Percentiles rank a stretch among this genome's conserved stretches.
Evolutionary conservation across 2,888 invertebrate species (phyloP).

Genomic region (Molanna angustata): DNA sequence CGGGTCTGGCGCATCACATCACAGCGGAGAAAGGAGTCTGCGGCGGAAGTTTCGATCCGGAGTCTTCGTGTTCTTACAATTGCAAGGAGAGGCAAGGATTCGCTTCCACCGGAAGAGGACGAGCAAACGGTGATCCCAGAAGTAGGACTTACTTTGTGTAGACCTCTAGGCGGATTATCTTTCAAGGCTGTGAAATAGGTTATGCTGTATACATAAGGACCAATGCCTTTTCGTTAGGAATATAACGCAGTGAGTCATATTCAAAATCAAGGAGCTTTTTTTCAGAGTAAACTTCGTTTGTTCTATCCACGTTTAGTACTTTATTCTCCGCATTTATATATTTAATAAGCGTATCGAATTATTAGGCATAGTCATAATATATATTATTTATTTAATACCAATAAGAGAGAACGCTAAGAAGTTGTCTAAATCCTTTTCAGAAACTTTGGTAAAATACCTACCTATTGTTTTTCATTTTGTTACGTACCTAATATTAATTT

Average conservation of each 20-base stretch:
- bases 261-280: conserved; percentile 6
- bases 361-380: not conserved
- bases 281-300: conserved; percentile 3
- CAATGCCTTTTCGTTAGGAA: conserved; percentile 26
- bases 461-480: no score
- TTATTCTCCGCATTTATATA: not conserved
- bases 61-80: conserved; percentile 61
- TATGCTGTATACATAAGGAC: conserved; percentile 26
- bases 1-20: conserved; percentile 45
- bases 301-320: not conserved
- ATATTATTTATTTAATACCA: no score
- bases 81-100: conserved; percentile 64
- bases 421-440: no score
- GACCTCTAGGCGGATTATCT: conserved; percentile 8
- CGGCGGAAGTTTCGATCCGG: conserved; percentile 58
- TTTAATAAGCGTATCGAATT: not conserved
- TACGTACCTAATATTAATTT: no score
- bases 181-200: conserved; percentile 30
- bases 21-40: conserved; percentile 44
- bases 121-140: conserved; percentile 39
- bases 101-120: conserved; percentile 62
- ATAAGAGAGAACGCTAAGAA: no score
- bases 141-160: conserved; percentile 31
- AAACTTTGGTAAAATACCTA: no score
- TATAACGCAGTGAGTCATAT: conserved; percentile 1